These are phyloP conservation scores for Julus scanicus DNA, from an alignment of 2,888 invertebrate genomes.

Conservation along the genomic window DNA sequence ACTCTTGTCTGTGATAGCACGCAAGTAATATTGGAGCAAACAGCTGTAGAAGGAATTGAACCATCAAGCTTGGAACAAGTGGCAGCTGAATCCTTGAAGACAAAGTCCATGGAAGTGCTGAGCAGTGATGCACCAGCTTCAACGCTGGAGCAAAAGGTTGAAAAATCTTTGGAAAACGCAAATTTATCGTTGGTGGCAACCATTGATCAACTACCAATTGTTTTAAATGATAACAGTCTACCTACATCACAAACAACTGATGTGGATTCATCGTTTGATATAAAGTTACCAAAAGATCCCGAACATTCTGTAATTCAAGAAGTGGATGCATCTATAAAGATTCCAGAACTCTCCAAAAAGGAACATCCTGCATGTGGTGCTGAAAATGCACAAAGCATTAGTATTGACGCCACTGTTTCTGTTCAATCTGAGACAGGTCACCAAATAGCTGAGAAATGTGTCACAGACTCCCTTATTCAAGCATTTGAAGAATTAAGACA, in stretches of 20 bases:
- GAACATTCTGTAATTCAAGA: not conserved
- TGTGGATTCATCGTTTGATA: not conserved
- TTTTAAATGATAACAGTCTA: not conserved
- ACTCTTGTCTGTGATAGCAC: not conserved
- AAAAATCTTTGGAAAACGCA: not conserved
- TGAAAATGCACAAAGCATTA: not conserved
- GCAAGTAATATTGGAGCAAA: not conserved
- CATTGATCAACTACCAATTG: not conserved
- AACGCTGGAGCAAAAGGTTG: not conserved
- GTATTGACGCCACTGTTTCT: not conserved
- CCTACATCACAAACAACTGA: not conserved
- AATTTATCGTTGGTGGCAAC: not conserved
- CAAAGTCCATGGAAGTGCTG: not conserved
- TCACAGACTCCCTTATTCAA: not conserved
- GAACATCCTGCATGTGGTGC: not conserved
- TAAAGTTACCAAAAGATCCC: not conserved
- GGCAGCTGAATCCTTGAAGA: not conserved
- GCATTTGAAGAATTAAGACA: not conserved
- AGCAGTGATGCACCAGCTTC: not conserved
- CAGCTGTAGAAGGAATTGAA: not conserved
- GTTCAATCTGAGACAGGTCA: not conserved
- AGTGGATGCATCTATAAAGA: not conserved
- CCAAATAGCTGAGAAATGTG: not conserved
- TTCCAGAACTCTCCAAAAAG: not conserved
- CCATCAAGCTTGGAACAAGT: not conserved